Evolutionary conservation across 1,140 invertebrate genomes (phyloP).

Genomic region (Catajapyx aquilonaris): DNA sequence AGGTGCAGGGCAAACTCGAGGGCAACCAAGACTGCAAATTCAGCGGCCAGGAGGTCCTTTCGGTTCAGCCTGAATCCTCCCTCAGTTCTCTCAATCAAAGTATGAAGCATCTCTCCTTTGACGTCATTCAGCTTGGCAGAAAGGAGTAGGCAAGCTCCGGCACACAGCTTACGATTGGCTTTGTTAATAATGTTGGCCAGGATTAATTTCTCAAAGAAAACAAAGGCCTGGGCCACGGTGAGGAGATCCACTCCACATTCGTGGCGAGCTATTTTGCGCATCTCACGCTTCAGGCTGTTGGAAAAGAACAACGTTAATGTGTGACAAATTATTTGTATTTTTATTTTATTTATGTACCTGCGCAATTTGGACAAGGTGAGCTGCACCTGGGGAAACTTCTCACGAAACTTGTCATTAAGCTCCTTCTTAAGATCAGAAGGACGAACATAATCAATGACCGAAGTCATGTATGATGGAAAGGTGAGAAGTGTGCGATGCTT

Average conservation of each 20-base stretch:
- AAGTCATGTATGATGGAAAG: slow-evolving; percentile 88
- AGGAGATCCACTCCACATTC: slow-evolving; percentile 70
- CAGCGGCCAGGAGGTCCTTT: slow-evolving; percentile 72
- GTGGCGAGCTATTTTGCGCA: slow-evolving; percentile 76
- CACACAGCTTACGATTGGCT: slow-evolving; percentile 83
- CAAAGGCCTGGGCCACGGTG: slow-evolving; percentile 86
- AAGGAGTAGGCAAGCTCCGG: slow-evolving; percentile 78
- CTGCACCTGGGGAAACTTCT: slow-evolving; percentile 86
- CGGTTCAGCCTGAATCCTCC: slow-evolving; percentile 72
- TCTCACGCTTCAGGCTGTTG: slow-evolving; percentile 76
- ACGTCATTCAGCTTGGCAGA: slow-evolving; percentile 93
- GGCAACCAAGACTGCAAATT: slow-evolving; percentile 85
- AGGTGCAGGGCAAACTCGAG: slow-evolving; percentile 85
- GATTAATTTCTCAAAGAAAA: slow-evolving; percentile 93
- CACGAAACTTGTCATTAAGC: slow-evolving; percentile 89
- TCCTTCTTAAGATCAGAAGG: slow-evolving; percentile 94
- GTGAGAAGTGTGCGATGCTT: slow-evolving; percentile 86
- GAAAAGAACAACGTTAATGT: neutral
- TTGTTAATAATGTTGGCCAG: slow-evolving; percentile 83
- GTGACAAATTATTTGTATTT: neutral
- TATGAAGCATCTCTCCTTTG: slow-evolving; percentile 42
- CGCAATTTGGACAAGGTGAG: slow-evolving; percentile 89
- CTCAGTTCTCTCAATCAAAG: slow-evolving; percentile 51
- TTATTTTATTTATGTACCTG: slow-evolving; percentile 35
- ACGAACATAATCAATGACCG: slow-evolving; percentile 89